Evolutionary conservation across 2,888 invertebrate genomes (phyloP), one percentile per base, ranked within the genome.

Genomic region (Drosophila prolongata): DNA sequence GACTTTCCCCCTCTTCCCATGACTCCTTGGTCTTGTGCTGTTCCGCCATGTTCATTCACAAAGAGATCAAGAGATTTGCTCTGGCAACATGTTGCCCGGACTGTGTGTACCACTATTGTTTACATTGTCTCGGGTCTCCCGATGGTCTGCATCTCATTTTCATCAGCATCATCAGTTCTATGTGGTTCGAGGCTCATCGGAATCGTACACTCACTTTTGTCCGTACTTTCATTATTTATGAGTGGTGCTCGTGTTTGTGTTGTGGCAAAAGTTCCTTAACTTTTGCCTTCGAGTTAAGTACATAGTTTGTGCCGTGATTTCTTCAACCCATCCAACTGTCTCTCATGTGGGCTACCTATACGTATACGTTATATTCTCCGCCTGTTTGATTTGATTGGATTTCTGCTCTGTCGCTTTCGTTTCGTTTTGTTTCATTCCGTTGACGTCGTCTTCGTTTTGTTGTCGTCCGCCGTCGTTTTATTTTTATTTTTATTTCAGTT

Each of bases 351-450:
- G 44, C 57, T 42, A 42, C 40, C 57, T 27, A 60, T 54, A 52
- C 83, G 83, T 83, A 86, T 83, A 67, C 75, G 72, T 70, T 72
- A 81, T 85, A 59, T 76, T 60, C 55, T 43, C 47, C 65, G 62
- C 35, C 50, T 43, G 54, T 65, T 76, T 73, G 60, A 61, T 61
- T 61, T 65, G 55, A 68, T 68, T 64, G 54, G 58, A 60, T 59
- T 61, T 56, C 56, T 44, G 56, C 49, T 67, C 66, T 38, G 54
- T 67, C 67, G 55, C 40, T 62, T 60, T 65, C 42, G 35, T 66
- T 55, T 54, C 27, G 38, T 35, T 67, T 57, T 30, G 30, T 30
- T 30, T 8, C 30, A 30, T 30, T 30, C 30, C 67, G 71, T 67
- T 50, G 56, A 54, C 50, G 55, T 44, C 60, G 44, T 50, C 24